Percentiles rank a stretch among this genome's conserved stretches.
These are phyloP conservation scores for Arion vulgaris DNA, from an alignment of 1,140 invertebrate species.

Conservation along the genomic window DNA sequence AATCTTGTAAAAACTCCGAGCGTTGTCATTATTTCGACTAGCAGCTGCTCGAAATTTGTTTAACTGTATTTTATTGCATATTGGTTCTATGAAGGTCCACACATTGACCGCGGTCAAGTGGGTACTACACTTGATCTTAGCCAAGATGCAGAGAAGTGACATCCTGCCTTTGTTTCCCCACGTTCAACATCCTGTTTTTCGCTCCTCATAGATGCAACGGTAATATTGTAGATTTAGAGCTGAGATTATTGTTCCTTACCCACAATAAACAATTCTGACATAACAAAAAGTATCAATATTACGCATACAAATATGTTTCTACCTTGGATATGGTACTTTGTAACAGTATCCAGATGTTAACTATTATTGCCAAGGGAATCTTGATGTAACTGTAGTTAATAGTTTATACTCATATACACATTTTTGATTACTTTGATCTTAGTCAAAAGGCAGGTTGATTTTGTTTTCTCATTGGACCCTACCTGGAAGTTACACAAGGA, in stretches of 20 bases:
- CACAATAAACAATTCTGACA: background rate
- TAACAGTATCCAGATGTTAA: background rate
- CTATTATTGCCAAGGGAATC: background rate
- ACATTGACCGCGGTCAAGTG: no score
- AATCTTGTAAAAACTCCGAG: no score
- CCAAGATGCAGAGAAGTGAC: no score
- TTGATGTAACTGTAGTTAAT: background rate
- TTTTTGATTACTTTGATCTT: no score
- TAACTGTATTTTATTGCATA: no score
- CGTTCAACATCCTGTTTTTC: constrained; percentile 68
- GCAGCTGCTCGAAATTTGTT: no score
- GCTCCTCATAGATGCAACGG: background rate
- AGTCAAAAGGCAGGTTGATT: no score
- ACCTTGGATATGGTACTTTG: background rate
- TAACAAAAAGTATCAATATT: background rate
- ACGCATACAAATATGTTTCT: background rate
- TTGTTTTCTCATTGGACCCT: no score
- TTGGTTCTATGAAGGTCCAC: no score
- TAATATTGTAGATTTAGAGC: background rate
- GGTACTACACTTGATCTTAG: no score
- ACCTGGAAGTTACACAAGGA: no score
- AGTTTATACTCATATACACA: background rate
- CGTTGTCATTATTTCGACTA: no score
- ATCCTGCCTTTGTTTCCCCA: constrained; percentile 63
- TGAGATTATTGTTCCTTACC: background rate